Conservation (phyloP, 2,797 vertebrate species). For the Chanos chanos region DNA sequence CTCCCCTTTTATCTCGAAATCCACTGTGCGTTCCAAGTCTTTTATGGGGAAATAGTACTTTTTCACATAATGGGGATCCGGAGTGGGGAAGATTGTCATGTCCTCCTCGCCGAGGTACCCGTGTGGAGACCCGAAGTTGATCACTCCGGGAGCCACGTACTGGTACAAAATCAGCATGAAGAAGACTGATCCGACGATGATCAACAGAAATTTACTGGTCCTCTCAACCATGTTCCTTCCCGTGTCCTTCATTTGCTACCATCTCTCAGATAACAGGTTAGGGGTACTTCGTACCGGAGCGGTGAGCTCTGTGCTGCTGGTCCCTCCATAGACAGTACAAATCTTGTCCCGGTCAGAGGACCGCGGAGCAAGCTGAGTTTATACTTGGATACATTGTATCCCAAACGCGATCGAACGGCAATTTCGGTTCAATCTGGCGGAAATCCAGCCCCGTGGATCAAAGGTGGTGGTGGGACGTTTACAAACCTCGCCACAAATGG, state of each 20-base stretch:
- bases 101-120: conserved; percentile 70
- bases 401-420: conserved; percentile 2
- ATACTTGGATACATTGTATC: conserved; percentile 31
- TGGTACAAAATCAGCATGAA: conserved; percentile 88
- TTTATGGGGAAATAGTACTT: conserved; percentile 84
- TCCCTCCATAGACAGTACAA: conserved; percentile 24
- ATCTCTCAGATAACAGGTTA: conserved; percentile 69
- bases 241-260: conserved; percentile 81
- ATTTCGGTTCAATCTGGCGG: not conserved
- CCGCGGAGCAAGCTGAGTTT: conserved; percentile 12
- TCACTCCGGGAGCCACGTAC: conserved; percentile 84
- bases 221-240: conserved; percentile 88
- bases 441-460: conserved; percentile 18
- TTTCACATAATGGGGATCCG: conserved; percentile 85
- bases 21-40: conserved; percentile 77
- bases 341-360: conserved; percentile 18
- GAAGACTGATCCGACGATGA: conserved; percentile 80
- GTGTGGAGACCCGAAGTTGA: conserved; percentile 76
- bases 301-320: conserved; percentile 24
- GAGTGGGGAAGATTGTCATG: conserved; percentile 82
- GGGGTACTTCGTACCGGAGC: conserved; percentile 10
- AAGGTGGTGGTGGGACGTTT: conserved; percentile 14
- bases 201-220: conserved; percentile 84
- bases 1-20: conserved; percentile 86
- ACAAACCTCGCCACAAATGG: not conserved